Conservation (phyloP, 1,140 invertebrate species). For the Thaumetopoea pityocampa region DNA sequence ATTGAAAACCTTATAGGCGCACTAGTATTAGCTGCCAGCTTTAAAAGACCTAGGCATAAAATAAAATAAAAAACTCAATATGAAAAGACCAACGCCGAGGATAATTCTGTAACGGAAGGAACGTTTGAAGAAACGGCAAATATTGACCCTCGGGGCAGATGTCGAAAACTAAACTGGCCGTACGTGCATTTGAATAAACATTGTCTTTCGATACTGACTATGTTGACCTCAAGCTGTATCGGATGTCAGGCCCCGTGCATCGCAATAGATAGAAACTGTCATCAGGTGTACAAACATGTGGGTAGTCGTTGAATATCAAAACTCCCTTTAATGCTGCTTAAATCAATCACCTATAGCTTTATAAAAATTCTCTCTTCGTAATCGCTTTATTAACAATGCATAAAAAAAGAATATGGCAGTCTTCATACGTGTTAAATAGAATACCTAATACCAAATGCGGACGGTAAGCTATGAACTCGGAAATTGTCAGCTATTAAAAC, state of each 20-base stretch:
- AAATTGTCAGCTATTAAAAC: conserved; percentile 40
- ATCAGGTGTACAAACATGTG: conserved; percentile 51
- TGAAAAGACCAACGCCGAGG: conserved; percentile 30
- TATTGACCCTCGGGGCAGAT: conserved; percentile 72
- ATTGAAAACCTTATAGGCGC: conserved; percentile 34
- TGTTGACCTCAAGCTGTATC: conserved; percentile 63
- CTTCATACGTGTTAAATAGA: conserved; percentile 23
- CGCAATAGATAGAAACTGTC: conserved; percentile 49
- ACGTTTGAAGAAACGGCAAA: conserved; percentile 57
- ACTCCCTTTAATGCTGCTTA: conserved; percentile 12
- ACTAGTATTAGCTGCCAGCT: conserved; percentile 15
- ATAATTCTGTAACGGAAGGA: conserved; percentile 35
- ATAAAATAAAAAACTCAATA: conserved; percentile 25
- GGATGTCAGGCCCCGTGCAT: conserved; percentile 48
- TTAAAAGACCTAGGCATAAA: too few species aligned
- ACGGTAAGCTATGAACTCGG: conserved; percentile 30
- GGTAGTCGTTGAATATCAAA: conserved; percentile 8
- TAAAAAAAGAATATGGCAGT: conserved; percentile 10
- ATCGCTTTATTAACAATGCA: too few species aligned
- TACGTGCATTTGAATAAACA: conserved; percentile 74
- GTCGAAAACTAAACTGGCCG: conserved; percentile 67
- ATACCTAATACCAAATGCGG: conserved; percentile 33
- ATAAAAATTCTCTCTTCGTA: too few species aligned
- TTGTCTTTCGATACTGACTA: conserved; percentile 55
- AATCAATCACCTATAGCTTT: too few species aligned